phyloP scores from a whole-genome alignment of 2,113 vertebrate genomes.

The Apistogramma diplotaenia region DNA sequence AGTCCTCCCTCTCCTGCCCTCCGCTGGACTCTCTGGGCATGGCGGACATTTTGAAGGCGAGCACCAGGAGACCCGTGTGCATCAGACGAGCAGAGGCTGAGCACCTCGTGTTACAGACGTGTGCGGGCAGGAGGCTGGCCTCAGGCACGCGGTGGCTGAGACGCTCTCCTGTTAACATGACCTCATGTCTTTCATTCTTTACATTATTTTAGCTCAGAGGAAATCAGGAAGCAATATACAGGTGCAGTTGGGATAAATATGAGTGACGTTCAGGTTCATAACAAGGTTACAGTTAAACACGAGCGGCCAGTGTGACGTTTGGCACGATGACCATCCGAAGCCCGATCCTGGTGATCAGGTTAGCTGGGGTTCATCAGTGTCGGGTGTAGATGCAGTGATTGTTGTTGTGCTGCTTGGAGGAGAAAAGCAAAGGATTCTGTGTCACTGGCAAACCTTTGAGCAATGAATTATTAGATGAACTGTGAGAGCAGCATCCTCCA shows the following conservation, averaged over 20 bases:
- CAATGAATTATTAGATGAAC: not conserved
- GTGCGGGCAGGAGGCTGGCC: not conserved
- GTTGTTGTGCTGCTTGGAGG: not conserved
- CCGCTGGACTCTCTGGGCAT: not conserved
- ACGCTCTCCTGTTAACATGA: not conserved
- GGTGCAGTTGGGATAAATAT: not conserved
- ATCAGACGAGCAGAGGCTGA: not conserved
- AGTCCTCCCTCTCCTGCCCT: not conserved
- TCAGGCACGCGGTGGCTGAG: too few relatives aligned
- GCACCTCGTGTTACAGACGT: too few relatives aligned
- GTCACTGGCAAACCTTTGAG: not conserved
- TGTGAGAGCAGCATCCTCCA: not conserved
- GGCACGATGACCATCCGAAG: not conserved
- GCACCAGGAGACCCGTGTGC: not conserved
- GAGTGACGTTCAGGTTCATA: not conserved
- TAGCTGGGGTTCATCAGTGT: too few relatives aligned
- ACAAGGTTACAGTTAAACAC: not conserved
- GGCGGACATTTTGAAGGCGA: constrained; percentile 60
- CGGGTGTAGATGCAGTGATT: too few relatives aligned
- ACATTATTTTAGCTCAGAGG: not conserved
- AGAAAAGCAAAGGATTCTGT: not conserved
- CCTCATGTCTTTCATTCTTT: not conserved
- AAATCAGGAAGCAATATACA: not conserved
- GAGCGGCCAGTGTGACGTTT: not conserved
- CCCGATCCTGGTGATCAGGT: not conserved